Conservation (phyloP, 2,888 invertebrate species). For the Autographa pulchrina region DNA sequence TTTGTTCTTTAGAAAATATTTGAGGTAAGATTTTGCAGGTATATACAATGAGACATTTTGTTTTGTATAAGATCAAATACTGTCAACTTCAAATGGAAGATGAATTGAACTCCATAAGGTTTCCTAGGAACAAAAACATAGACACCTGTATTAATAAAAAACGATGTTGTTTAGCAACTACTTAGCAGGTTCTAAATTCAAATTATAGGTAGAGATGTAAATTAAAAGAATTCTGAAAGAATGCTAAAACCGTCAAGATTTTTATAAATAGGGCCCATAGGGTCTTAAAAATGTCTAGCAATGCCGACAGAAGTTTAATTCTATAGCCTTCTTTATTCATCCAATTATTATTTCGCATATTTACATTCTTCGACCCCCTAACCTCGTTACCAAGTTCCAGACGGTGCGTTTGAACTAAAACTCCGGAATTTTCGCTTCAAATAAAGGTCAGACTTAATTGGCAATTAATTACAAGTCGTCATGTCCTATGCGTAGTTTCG, state of each 20-base stretch:
- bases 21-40: not conserved
- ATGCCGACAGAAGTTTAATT: not conserved
- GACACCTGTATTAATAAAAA: too few relatives aligned
- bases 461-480: slow-evolving; percentile 74
- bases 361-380: not conserved
- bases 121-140: too few relatives aligned
- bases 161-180: too few relatives aligned
- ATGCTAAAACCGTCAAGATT: too few relatives aligned
- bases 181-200: too few relatives aligned
- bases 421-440: slow-evolving; percentile 54
- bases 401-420: slow-evolving; percentile 25
- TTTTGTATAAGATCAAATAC: too few relatives aligned
- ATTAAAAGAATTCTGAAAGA: too few relatives aligned
- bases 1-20: not conserved
- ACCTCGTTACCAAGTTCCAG: slow-evolving; percentile 19
- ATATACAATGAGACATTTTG: not conserved
- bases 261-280: too few relatives aligned
- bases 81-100: too few relatives aligned
- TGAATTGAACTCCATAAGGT: too few relatives aligned
- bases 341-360: not conserved
- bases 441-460: slow-evolving; percentile 72
- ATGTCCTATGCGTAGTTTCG: slow-evolving; percentile 56
- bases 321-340: not conserved
- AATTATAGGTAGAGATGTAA: too few relatives aligned
- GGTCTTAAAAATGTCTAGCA: too few relatives aligned